Conservation (phyloP, 2,888 invertebrate species). For the Chaitophorus viminalis region DNA sequence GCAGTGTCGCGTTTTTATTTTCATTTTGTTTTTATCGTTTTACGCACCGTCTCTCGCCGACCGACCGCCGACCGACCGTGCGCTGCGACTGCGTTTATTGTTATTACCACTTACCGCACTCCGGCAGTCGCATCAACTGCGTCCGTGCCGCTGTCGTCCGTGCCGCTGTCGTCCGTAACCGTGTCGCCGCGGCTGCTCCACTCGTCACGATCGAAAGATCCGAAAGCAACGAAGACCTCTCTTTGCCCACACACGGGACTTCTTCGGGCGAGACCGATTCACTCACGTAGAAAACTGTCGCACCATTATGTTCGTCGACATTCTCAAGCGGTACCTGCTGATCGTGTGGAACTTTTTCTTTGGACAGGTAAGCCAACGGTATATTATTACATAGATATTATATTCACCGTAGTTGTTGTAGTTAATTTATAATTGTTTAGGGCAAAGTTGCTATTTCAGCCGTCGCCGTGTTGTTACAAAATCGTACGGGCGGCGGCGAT, state of each 20-base stretch:
- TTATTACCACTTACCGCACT: not conserved
- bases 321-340: slow-evolving; percentile 55
- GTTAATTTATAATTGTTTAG: not conserved
- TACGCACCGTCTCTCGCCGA: not conserved
- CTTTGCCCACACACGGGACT: not conserved
- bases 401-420: not conserved
- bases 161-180: not conserved
- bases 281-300: not conserved
- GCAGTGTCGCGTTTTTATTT: not conserved
- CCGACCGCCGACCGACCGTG: not conserved
- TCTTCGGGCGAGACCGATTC: not conserved
- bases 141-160: not conserved
- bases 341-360: slow-evolving; percentile 61
- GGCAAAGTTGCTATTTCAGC: not conserved
- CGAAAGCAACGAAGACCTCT: too few relatives aligned
- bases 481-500: not conserved
- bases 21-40: not conserved
- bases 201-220: not conserved
- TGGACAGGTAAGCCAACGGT: slow-evolving; percentile 44
- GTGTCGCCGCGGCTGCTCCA: not conserved
- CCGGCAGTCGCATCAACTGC: not conserved
- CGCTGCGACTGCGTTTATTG: not conserved
- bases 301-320: slow-evolving; percentile 48
- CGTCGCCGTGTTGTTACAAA: not conserved
- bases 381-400: not conserved